Conservation (phyloP, 2,888 invertebrate species). For the Adelognathus sp. region DNA sequence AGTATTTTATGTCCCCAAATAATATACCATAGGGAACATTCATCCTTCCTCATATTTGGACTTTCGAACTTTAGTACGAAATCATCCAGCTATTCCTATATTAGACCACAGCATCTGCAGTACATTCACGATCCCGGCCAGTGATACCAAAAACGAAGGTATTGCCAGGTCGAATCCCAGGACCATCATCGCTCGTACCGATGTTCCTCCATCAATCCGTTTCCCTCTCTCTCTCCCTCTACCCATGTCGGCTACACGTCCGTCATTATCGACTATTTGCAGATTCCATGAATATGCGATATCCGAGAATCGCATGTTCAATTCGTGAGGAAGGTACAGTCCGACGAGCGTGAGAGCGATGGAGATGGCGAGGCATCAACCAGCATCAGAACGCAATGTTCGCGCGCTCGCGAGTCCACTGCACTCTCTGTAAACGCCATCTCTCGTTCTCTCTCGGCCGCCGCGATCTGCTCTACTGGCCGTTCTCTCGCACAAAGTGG, state of each 20-base stretch:
- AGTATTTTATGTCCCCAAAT: no score
- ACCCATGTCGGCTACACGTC: constrained; percentile 28
- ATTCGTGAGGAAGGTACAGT: constrained; percentile 16
- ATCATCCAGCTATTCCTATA: neutral
- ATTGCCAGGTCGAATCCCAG: neutral
- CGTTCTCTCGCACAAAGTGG: constrained; percentile 59
- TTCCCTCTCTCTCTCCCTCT: constrained; percentile 7
- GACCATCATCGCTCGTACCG: neutral
- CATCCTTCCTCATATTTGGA: no score
- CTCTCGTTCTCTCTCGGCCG: no score
- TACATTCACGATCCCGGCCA: neutral
- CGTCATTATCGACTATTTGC: constrained; percentile 62
- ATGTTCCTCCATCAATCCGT: neutral
- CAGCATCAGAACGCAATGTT: constrained; percentile 49
- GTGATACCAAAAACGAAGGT: neutral
- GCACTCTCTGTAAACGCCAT: constrained; percentile 22
- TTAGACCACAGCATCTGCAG: neutral
- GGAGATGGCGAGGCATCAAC: constrained; percentile 32
- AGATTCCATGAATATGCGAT: constrained; percentile 63
- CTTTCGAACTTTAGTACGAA: no score
- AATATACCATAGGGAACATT: no score
- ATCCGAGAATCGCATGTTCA: constrained; percentile 35
- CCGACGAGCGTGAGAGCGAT: neutral
- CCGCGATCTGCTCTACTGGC: constrained; percentile 35
- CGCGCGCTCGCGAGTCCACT: constrained; percentile 36